Evolutionary conservation across 2,113 vertebrate species (phyloP), one percentile per base, ranked within the genome.

Genomic region (Eupsittula cactorum): DNA sequence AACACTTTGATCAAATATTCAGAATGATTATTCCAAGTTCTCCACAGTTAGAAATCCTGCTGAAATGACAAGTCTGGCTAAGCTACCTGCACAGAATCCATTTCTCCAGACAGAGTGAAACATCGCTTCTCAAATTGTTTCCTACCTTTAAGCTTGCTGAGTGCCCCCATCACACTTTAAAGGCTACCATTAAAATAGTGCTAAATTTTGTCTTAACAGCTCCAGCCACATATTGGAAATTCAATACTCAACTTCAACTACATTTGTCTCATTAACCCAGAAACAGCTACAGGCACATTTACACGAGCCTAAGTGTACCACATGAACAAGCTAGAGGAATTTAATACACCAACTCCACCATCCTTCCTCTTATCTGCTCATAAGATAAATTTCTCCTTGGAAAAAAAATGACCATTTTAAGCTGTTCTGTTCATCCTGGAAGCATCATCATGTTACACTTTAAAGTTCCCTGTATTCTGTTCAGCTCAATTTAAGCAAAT

Each of bases 81-180:
- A 24, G 62, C 24, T 75, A 78, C 13, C 35, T 78, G 47, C 6
- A 11, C 7, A 81, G 41, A 82, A 44, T 2, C 67, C 13, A 28
- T 42, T 81, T 59, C 31, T 53, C 37, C 28, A 69, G 39, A 79
- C 15, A 37, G 7, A 82, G 7, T 15, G 37, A 6, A 88, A 64
- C 25, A 42, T 1, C 0, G 0, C 5, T 79, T 78, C 50, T 8
- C 31, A 59, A 82, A 47, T 25, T 1, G 24, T 20, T 63, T 69
- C 53, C 47, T 60, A 64, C 18, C 1, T 50, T 77, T 46, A 60
- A 64, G 29, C 29, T 63, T 46, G 13, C 8, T 7, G 6, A 90
- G 19, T 13, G 44, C 4, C 15, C 16, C 5, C 27, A 16, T 8
- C 28, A 37, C 21, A 47, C 46, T 91, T 81, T 24, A 25, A 77